Percentiles rank a stretch among this genome's conserved stretches.
phyloP scores from a whole-genome alignment of 53 echinoderm and acorn worm species.

The Echinometra lucunter region DNA sequence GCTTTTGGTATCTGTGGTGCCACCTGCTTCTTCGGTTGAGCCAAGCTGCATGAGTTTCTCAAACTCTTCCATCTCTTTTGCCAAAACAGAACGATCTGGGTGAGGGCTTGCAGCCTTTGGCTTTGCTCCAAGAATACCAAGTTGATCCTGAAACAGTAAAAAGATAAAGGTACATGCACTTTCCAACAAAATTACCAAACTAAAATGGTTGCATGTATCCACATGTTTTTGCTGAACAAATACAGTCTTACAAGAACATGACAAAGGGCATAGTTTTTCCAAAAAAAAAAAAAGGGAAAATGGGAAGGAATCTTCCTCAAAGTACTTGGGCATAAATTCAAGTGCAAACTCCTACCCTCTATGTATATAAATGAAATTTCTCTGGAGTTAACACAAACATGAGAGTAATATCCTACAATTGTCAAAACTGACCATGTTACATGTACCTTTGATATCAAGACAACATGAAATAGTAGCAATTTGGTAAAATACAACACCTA shows the following conservation, averaged over 20 bases:
- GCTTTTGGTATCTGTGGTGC: not conserved
- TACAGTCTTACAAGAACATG: too few species aligned
- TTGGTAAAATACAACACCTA: too few species aligned
- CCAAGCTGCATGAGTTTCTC: slow-evolving; percentile 72
- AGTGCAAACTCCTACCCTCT: too few species aligned
- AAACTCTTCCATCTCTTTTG: slow-evolving; percentile 89
- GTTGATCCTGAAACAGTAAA: slow-evolving; percentile 53
- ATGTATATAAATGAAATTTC: too few species aligned
- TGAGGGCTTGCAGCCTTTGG: slow-evolving; percentile 56
- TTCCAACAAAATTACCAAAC: not conserved
- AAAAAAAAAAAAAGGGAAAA: too few species aligned
- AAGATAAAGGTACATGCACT: slow-evolving; percentile 16
- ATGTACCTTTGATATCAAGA: not conserved
- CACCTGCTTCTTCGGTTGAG: not conserved
- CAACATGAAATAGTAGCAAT: not conserved
- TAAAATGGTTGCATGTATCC: not conserved
- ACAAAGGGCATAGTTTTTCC: too few species aligned
- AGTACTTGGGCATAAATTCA: too few species aligned
- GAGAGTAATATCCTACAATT: not conserved
- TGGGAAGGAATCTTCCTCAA: too few species aligned
- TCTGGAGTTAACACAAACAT: not conserved
- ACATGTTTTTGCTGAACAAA: not conserved
- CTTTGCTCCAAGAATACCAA: slow-evolving; percentile 20
- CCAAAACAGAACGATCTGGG: slow-evolving; percentile 52
- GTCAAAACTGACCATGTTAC: not conserved